Conservation (phyloP, 2,797 vertebrate species). For the Acipenser oxyrinchus region DNA sequence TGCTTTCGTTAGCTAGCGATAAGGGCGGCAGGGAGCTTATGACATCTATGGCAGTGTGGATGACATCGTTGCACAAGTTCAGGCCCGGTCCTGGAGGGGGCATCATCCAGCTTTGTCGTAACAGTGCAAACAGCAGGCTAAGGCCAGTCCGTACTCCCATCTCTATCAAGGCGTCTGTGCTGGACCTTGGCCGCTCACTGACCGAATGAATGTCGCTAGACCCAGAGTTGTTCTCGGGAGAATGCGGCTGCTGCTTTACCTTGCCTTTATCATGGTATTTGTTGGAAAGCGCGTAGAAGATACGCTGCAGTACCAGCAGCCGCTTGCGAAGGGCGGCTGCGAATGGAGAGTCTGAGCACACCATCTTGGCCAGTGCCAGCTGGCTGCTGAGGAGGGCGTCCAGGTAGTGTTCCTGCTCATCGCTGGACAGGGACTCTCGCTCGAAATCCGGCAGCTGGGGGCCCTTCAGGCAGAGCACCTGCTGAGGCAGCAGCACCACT, state of each 20-base stretch:
- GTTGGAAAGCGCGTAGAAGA: slow-evolving; percentile 95
- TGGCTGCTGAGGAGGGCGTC: slow-evolving; percentile 93
- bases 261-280: slow-evolving; percentile 97
- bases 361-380: slow-evolving; percentile 92
- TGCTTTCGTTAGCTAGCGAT: slow-evolving; percentile 95
- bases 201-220: slow-evolving; percentile 81
- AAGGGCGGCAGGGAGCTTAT: slow-evolving; percentile 89
- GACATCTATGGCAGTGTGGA: slow-evolving; percentile 92
- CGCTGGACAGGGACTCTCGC: slow-evolving; percentile 88
- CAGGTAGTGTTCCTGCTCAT: slow-evolving; percentile 97
- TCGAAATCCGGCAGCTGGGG: slow-evolving; percentile 97
- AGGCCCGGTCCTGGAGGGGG: slow-evolving; percentile 71
- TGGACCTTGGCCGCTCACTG: slow-evolving; percentile 86
- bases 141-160: slow-evolving; percentile 95
- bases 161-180: slow-evolving; percentile 94
- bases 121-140: slow-evolving; percentile 88
- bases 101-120: slow-evolving; percentile 96
- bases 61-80: slow-evolving; percentile 92
- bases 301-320: slow-evolving; percentile 86
- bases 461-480: slow-evolving; percentile 93
- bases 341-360: slow-evolving; percentile 94
- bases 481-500: slow-evolving; percentile 88
- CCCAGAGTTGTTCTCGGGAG: slow-evolving; percentile 80
- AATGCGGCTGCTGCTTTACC: slow-evolving; percentile 92
- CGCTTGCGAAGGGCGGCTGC: slow-evolving; percentile 87